phyloP scores from a whole-genome alignment of 2,797 vertebrate species.

The Thaleichthys pacificus region DNA sequence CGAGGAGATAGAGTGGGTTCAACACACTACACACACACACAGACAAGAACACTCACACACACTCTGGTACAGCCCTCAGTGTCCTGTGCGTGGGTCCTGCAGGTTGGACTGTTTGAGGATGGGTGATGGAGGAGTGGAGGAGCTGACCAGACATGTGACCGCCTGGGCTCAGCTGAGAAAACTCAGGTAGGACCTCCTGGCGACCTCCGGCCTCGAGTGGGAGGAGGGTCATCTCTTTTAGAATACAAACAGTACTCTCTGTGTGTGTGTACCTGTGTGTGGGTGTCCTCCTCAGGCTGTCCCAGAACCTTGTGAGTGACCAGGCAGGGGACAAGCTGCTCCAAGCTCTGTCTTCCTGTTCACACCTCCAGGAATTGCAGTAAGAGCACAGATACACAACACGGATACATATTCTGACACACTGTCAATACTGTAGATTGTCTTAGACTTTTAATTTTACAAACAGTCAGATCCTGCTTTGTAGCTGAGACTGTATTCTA shows the following conservation, averaged over 20 bases:
- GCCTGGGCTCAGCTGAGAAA: slow-evolving; percentile 74
- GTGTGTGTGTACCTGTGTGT: background rate
- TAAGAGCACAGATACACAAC: slow-evolving; percentile 60
- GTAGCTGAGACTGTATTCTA: background rate
- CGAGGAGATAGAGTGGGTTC: slow-evolving; percentile 79
- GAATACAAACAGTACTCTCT: background rate
- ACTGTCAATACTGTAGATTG: background rate
- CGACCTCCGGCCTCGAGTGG: too few species aligned
- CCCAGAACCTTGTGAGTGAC: slow-evolving; percentile 72
- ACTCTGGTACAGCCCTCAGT: background rate
- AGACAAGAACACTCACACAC: background rate
- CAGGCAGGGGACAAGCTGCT: slow-evolving; percentile 71
- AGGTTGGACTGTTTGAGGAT: slow-evolving; percentile 82
- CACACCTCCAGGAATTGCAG: slow-evolving; percentile 78
- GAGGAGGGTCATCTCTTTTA: background rate
- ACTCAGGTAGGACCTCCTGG: slow-evolving; percentile 69
- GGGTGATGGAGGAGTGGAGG: slow-evolving; percentile 66
- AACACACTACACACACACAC: background rate
- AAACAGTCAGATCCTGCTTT: background rate
- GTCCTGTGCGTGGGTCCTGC: slow-evolving; percentile 25
- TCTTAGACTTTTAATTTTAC: background rate
- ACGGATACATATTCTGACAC: background rate
- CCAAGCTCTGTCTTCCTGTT: slow-evolving; percentile 70
- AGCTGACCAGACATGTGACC: slow-evolving; percentile 69
- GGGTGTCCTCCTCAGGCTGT: slow-evolving; percentile 69